Conservation (phyloP, 1,140 invertebrate species). For the Maniola jurtina region DNA sequence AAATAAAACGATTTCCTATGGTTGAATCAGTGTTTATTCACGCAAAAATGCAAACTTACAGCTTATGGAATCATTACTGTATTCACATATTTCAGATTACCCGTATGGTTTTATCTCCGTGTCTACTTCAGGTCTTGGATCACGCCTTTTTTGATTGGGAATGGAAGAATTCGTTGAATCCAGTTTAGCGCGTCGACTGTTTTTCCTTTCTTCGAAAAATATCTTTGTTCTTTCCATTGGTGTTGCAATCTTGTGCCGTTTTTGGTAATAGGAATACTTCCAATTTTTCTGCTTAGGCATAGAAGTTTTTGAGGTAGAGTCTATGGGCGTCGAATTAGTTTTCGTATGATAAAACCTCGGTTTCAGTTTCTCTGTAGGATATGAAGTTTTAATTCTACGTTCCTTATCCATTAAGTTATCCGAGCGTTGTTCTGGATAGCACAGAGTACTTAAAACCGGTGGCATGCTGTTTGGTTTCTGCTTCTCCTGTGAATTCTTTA, state of each 20-base stretch:
- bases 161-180: not conserved
- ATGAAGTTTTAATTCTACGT: slow-evolving; percentile 4
- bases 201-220: not conserved
- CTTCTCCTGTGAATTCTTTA: slow-evolving; percentile 3
- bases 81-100: not conserved
- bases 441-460: slow-evolving; percentile 13
- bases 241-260: not conserved
- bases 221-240: not conserved
- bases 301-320: not conserved
- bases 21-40: not conserved
- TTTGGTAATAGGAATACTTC: slow-evolving; percentile 7
- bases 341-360: not conserved
- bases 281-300: not conserved
- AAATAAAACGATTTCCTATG: not conserved
- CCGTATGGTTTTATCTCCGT: slow-evolving; percentile 20
- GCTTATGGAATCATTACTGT: not conserved
- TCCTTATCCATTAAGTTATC: not conserved
- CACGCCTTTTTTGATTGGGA: not conserved
- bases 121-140: slow-evolving; percentile 16
- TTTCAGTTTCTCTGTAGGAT: not conserved
- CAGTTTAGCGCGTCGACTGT: not conserved
- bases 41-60: not conserved
- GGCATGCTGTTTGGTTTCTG: slow-evolving; percentile 11
- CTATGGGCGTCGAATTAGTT: not conserved
- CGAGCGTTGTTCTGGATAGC: not conserved